A percentile compares a stretch with the other conserved stretches of the same genome.
phyloP scores from a whole-genome alignment of 2,888 invertebrate genomes.

The Trichacis sp. region DNA sequence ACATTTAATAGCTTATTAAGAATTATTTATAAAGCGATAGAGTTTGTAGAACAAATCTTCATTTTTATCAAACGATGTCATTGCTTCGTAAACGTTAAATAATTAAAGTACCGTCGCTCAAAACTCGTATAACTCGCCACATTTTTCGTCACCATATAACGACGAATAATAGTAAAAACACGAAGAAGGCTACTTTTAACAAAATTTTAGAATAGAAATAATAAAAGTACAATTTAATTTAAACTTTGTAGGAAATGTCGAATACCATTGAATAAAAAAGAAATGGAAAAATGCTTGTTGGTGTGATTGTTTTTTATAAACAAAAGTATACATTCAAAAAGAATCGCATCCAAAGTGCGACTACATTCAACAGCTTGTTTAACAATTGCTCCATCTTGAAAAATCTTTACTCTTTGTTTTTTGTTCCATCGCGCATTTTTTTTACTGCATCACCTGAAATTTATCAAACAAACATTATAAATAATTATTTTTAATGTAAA shows the following conservation, averaged over 20 bases:
- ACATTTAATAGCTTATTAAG: background rate
- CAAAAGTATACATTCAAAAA: background rate
- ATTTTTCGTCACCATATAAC: background rate
- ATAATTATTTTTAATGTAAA: too few relatives aligned
- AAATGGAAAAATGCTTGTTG: slow-evolving; percentile 12
- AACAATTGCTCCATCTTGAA: too few relatives aligned
- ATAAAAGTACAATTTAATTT: slow-evolving; percentile 57
- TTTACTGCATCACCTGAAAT: slow-evolving; percentile 18
- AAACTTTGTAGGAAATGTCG: slow-evolving; percentile 49
- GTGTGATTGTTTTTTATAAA: background rate
- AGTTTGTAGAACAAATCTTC: background rate
- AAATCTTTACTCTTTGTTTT: slow-evolving; percentile 1
- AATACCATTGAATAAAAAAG: slow-evolving; percentile 50
- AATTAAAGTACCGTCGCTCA: background rate
- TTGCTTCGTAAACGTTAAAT: background rate
- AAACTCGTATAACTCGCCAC: background rate
- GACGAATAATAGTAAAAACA: background rate
- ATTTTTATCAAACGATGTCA: background rate
- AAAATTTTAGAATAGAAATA: slow-evolving; percentile 12
- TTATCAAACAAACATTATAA: too few relatives aligned
- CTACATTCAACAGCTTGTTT: slow-evolving; percentile 5
- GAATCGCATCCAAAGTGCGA: background rate
- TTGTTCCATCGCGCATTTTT: slow-evolving; percentile 4
- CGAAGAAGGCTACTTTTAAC: background rate
- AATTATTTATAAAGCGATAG: background rate